Conservation (phyloP, 2,888 invertebrate genomes). For the Sarcophaga caerulescens region DNA sequence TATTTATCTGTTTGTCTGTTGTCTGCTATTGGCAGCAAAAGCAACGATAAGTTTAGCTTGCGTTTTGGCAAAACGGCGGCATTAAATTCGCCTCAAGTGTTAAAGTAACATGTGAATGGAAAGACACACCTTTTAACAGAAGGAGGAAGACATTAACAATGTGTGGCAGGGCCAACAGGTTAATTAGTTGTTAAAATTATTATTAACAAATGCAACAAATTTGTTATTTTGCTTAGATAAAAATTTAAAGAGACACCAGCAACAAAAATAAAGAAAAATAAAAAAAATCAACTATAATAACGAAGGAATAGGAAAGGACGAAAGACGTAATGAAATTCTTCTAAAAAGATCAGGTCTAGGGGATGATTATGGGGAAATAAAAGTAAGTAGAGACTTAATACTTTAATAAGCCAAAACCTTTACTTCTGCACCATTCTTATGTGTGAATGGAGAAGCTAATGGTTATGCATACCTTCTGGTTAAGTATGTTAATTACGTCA, state of each 20-base stretch:
- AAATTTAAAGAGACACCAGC: neutral
- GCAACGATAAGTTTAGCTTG: constrained; percentile 37
- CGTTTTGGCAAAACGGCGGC: constrained; percentile 26
- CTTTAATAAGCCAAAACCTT: too few species aligned
- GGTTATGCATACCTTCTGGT: too few species aligned
- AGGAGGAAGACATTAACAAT: constrained; percentile 18
- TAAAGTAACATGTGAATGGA: neutral
- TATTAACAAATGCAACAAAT: constrained; percentile 54
- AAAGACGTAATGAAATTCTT: too few species aligned
- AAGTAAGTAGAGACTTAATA: too few species aligned
- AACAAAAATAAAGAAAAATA: too few species aligned
- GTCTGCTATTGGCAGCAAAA: constrained; percentile 31
- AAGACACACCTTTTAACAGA: constrained; percentile 44
- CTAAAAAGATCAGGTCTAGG: too few species aligned
- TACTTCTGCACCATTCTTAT: too few species aligned
- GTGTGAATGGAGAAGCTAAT: too few species aligned
- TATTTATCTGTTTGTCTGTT: neutral
- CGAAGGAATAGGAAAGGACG: too few species aligned
- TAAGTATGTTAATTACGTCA: too few species aligned
- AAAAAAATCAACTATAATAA: too few species aligned
- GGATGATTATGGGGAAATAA: too few species aligned
- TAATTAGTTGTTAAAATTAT: constrained; percentile 60
- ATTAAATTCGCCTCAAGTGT: constrained; percentile 51
- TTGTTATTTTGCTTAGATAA: constrained; percentile 39
- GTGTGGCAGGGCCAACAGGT: constrained; percentile 54